Conservation (phyloP, 2,113 vertebrate species). For the Muscicapa adusta region DNA sequence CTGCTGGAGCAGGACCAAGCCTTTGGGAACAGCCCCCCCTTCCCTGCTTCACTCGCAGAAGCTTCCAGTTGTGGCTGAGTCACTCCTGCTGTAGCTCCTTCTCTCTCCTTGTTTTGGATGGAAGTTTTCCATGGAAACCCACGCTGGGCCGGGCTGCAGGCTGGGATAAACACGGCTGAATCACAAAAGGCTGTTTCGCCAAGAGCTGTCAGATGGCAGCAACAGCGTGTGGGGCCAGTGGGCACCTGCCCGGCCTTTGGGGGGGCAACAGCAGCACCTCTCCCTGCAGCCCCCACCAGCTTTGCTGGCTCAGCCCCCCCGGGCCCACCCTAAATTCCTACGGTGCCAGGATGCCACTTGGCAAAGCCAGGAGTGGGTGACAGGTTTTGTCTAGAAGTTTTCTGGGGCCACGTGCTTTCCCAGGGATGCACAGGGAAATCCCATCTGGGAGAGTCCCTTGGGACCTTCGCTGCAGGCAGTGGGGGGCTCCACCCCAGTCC, state of each 20-base stretch:
- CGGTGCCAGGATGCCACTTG: neutral
- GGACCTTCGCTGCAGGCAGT: neutral
- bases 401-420: neutral
- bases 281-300: neutral
- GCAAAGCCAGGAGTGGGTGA: rapidly evolving
- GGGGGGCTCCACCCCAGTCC: neutral
- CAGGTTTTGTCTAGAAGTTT: neutral
- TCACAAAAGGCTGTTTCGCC: slow-evolving; percentile 44
- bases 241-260: neutral
- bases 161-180: slow-evolving; percentile 69
- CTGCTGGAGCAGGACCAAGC: neutral
- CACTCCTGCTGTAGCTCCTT: slow-evolving; percentile 63
- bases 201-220: slow-evolving; percentile 52
- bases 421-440: neutral
- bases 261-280: neutral
- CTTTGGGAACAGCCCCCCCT: neutral
- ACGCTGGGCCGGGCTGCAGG: slow-evolving; percentile 56
- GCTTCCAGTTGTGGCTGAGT: slow-evolving; percentile 67
- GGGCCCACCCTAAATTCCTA: neutral
- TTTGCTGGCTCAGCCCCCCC: neutral
- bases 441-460: rapidly evolving
- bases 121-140: slow-evolving; percentile 74
- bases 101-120: slow-evolving; percentile 68
- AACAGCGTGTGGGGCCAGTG: neutral
- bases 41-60: slow-evolving; percentile 23